Evolutionary conservation across 2,888 invertebrate genomes (phyloP).

Genomic region (Mythimna vitellina): DNA sequence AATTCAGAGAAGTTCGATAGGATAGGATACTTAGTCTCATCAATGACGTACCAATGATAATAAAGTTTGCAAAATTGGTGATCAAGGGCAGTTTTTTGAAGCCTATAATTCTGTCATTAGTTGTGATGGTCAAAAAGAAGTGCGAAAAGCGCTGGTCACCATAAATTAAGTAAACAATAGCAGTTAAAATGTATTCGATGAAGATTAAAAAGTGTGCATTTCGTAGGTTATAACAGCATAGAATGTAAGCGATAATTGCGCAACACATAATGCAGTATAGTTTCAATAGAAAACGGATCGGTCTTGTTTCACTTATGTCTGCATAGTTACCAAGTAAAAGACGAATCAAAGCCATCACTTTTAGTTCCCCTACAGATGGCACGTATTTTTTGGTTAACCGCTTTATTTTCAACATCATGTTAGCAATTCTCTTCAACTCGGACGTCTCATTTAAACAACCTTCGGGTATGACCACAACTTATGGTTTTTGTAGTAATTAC

Average conservation of each 20-base stretch:
- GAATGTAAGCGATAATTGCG: background rate
- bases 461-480: too few species aligned
- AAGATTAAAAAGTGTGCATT: accelerated
- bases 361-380: background rate
- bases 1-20: accelerated
- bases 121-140: background rate
- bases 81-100: conserved; percentile 12
- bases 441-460: too few species aligned
- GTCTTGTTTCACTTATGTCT: conserved; percentile 22
- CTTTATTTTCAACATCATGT: conserved; percentile 4
- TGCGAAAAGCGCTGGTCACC: background rate
- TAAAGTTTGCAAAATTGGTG: background rate
- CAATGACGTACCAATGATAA: background rate
- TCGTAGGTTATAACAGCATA: accelerated
- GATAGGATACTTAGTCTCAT: background rate
- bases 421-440: background rate
- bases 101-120: conserved; percentile 24
- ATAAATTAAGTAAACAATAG: background rate
- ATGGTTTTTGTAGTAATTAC: too few species aligned
- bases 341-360: background rate
- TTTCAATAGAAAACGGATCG: background rate
- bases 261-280: conserved; percentile 17
- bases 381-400: background rate
- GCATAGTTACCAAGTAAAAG: conserved; percentile 20
- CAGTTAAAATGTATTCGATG: background rate